Conservation (phyloP, 1,140 invertebrate genomes). For the Procambarus virginalis region DNA sequence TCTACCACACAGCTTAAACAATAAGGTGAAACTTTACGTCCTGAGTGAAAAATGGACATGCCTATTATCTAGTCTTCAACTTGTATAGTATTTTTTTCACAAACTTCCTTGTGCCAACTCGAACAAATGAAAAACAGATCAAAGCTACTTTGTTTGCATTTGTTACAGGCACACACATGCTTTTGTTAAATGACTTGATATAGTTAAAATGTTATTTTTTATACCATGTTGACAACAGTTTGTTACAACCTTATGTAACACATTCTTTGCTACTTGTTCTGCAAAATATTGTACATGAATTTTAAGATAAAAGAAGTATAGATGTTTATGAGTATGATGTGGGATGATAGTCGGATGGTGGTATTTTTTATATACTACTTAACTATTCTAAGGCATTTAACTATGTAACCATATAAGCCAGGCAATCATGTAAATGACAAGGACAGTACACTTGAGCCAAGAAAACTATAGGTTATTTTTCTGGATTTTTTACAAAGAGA, state of each 20-base stretch:
- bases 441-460: background rate
- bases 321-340: background rate
- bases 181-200: constrained; percentile 46
- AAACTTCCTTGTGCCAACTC: constrained; percentile 56
- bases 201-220: constrained; percentile 56
- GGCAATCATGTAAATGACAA: background rate
- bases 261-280: constrained; percentile 20
- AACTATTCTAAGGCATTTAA: background rate
- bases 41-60: constrained; percentile 26
- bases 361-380: background rate
- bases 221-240: constrained; percentile 55
- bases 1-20: constrained; percentile 3
- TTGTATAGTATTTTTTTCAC: constrained; percentile 41
- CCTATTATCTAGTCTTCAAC: constrained; percentile 59
- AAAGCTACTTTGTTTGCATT: constrained; percentile 65
- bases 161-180: constrained; percentile 65
- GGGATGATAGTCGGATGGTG: background rate
- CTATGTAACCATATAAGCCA: background rate
- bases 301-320: background rate
- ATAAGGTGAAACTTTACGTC: background rate
- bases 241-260: constrained; percentile 25
- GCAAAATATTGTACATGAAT: constrained; percentile 9
- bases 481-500: background rate
- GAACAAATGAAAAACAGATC: constrained; percentile 60
- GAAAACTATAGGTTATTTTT: background rate